Percentiles rank a stretch among this genome's conserved stretches.
Evolutionary conservation across 2,113 vertebrate genomes (phyloP).

Genomic region (Onychostruthus taczanowskii): DNA sequence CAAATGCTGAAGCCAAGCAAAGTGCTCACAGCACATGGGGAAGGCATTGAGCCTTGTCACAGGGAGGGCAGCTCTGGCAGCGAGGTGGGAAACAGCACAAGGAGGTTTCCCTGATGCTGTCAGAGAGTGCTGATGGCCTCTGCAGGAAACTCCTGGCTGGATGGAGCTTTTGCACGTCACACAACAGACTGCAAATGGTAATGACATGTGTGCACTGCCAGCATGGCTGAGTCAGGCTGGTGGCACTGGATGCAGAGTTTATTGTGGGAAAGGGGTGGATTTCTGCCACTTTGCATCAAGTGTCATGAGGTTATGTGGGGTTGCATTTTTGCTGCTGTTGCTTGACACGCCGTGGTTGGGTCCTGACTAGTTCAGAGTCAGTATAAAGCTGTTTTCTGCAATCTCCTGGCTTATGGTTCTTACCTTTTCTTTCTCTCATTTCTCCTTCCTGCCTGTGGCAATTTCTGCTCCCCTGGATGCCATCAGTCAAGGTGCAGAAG

Average conservation of each 20-base stretch:
- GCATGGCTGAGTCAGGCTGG: neutral
- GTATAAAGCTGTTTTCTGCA: neutral
- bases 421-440: neutral
- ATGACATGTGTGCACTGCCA: neutral
- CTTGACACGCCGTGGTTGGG: neutral
- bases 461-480: neutral
- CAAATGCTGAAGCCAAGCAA: neutral
- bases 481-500: slow-evolving; percentile 92
- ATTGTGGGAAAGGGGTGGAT: neutral
- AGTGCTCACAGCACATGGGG: neutral
- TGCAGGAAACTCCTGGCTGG: neutral
- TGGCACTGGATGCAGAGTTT: neutral
- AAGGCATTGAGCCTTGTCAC: neutral
- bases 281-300: slow-evolving; percentile 4
- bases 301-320: neutral
- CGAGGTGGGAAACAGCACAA: neutral
- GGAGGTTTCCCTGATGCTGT: neutral
- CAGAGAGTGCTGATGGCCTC: neutral
- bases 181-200: neutral
- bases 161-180: neutral
- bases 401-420: neutral
- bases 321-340: neutral
- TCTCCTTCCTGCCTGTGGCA: neutral
- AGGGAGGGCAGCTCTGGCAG: neutral
- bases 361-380: neutral